Evolutionary conservation across 2,888 invertebrate genomes (phyloP).

Genomic region (Cosmia pyralina): DNA sequence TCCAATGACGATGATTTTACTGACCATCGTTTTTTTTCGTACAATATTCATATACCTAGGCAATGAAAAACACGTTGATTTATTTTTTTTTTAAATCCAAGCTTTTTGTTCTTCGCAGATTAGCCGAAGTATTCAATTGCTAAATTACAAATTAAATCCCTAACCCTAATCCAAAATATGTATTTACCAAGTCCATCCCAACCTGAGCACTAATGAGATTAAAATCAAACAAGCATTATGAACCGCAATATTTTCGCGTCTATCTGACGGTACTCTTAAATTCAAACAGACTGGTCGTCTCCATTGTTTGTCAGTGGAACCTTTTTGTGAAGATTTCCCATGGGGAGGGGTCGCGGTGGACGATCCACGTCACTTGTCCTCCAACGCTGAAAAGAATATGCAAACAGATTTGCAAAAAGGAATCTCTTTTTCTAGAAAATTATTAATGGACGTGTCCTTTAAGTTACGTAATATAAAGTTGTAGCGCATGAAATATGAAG

Average conservation of each 20-base stretch:
- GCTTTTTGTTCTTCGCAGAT: background rate
- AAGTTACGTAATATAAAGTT: conserved; percentile 41
- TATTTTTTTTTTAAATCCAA: background rate
- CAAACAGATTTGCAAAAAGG: conserved; percentile 81
- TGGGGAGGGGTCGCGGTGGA: conserved; percentile 74
- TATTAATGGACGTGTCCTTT: conserved; percentile 65
- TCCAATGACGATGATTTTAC: background rate
- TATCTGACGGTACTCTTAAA: conserved; percentile 66
- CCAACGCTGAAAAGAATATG: conserved; percentile 77
- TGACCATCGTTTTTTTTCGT: background rate
- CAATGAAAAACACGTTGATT: background rate
- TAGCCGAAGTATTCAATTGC: background rate
- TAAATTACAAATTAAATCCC: background rate
- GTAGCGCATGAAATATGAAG: conserved; percentile 35
- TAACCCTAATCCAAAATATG: conserved; percentile 17
- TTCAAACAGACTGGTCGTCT: conserved; percentile 76
- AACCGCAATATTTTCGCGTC: conserved; percentile 58
- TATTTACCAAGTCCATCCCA: conserved; percentile 22
- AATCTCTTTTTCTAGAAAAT: conserved; percentile 65
- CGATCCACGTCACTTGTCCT: conserved; percentile 80
- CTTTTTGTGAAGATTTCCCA: conserved; percentile 88
- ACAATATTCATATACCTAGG: background rate
- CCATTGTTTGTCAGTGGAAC: conserved; percentile 83
- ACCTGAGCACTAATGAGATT: conserved; percentile 53
- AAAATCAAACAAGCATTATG: conserved; percentile 56